phyloP scores from a whole-genome alignment of 2,113 vertebrate genomes.

The Hassar affinis region DNA sequence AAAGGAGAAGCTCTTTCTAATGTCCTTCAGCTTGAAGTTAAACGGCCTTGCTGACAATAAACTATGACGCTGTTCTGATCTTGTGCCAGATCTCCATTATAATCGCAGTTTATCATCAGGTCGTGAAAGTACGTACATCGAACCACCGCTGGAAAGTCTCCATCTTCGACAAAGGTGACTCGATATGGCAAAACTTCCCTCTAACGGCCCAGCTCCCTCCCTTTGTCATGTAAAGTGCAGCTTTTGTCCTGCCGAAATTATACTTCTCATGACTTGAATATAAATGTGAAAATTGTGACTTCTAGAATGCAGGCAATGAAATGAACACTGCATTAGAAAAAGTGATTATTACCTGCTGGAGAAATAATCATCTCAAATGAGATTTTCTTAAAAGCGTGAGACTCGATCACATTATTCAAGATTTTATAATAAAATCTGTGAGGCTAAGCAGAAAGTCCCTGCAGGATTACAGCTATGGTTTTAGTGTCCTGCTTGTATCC shows the following conservation, averaged over 20 bases:
- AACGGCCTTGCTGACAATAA: conserved; percentile 52
- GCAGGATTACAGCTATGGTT: conserved; percentile 27
- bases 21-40: conserved; percentile 19
- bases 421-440: conserved; percentile 7
- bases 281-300: not conserved
- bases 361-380: conserved; percentile 7
- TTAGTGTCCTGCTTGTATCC: conserved; percentile 67
- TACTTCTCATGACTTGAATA: not conserved
- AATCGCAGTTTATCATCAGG: conserved; percentile 57
- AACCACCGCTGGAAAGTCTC: conserved; percentile 23
- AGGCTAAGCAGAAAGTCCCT: conserved; percentile 3
- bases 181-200: conserved; percentile 24
- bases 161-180: conserved; percentile 38
- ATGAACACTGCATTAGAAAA: not conserved
- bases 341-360: not conserved
- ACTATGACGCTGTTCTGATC: conserved; percentile 44
- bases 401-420: conserved; percentile 43
- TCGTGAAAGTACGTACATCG: conserved; percentile 44
- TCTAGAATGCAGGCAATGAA: not conserved
- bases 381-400: not conserved
- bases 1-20: not conserved
- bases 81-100: conserved; percentile 54
- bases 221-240: not conserved
- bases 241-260: not conserved
- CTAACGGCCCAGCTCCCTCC: not conserved